Percentiles rank a stretch among this genome's conserved stretches.
These are phyloP conservation scores for Adrianichthys oophorus DNA, from an alignment of 2,797 vertebrate species.

Conservation along the genomic window DNA sequence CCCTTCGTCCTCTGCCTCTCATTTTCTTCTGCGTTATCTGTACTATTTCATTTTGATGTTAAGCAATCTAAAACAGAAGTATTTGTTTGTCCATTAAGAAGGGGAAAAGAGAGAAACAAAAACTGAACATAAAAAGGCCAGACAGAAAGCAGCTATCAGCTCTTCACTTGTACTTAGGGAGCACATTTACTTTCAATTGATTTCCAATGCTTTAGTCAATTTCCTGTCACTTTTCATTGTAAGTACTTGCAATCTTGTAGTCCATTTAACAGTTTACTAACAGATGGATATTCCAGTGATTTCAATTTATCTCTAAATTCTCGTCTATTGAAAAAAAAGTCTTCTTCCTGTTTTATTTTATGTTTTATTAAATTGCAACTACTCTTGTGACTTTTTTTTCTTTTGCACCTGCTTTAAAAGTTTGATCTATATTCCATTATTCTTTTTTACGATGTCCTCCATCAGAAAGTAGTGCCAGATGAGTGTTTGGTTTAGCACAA, in stretches of 20 bases:
- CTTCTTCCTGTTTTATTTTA: neutral
- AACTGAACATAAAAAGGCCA: conserved; percentile 31
- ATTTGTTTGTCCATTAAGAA: neutral
- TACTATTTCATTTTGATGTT: no score
- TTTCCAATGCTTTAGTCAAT: conserved; percentile 98
- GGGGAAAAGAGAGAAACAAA: conserved; percentile 21
- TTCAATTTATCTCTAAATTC: conserved; percentile 29
- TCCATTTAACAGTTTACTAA: conserved; percentile 35
- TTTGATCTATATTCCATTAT: conserved; percentile 48
- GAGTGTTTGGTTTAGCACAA: conserved; percentile 66
- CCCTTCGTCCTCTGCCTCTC: no score
- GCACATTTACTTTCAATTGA: conserved; percentile 99
- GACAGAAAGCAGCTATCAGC: conserved; percentile 88
- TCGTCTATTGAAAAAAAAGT: conserved; percentile 14
- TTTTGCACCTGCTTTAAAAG: conserved; percentile 20
- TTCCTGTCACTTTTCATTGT: conserved; percentile 99
- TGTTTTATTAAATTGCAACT: conserved; percentile 13
- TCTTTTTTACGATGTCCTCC: conserved; percentile 26
- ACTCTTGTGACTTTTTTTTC: conserved; percentile 20
- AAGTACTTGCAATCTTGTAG: conserved; percentile 86
- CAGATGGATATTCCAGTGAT: conserved; percentile 44
- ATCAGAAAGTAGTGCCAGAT: conserved; percentile 41
- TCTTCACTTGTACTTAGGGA: conserved; percentile 99
- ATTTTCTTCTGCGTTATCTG: no score
- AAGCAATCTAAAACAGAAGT: neutral